These are phyloP conservation scores for Dendropsophus ebraccatus DNA, from an alignment of 2,113 vertebrate genomes.

Conservation along the genomic window DNA sequence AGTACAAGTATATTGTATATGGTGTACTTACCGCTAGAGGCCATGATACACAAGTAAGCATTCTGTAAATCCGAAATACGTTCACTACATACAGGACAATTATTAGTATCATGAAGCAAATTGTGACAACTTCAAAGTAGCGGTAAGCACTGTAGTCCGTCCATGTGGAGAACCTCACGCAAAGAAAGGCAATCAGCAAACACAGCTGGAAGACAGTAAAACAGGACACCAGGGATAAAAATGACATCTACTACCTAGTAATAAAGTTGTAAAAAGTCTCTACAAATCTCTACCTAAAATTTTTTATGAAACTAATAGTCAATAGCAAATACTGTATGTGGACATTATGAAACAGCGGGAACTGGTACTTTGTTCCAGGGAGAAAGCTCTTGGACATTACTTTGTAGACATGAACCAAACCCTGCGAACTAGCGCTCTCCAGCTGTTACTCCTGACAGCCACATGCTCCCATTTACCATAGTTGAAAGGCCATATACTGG, in stretches of 20 bases:
- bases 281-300: neutral
- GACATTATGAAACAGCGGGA: neutral
- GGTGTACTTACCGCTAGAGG: constrained; percentile 82
- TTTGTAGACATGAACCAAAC: neutral
- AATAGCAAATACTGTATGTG: neutral
- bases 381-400: neutral
- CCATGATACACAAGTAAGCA: constrained; percentile 91
- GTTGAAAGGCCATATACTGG: neutral
- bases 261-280: neutral
- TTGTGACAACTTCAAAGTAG: constrained; percentile 87
- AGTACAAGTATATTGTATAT: neutral
- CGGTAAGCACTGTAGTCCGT: constrained; percentile 75
- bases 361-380: neutral
- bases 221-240: neutral
- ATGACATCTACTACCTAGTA: neutral
- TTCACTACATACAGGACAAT: constrained; percentile 87
- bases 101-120: constrained; percentile 88
- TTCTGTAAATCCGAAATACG: constrained; percentile 81
- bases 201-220: constrained; percentile 72
- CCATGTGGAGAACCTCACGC: constrained; percentile 74
- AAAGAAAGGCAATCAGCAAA: constrained; percentile 86
- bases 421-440: neutral
- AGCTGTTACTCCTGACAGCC: neutral
- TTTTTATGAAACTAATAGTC: neutral
- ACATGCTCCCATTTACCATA: neutral